Conservation (phyloP, 2,888 invertebrate species). For the Mesorhabditis belari region DNA sequence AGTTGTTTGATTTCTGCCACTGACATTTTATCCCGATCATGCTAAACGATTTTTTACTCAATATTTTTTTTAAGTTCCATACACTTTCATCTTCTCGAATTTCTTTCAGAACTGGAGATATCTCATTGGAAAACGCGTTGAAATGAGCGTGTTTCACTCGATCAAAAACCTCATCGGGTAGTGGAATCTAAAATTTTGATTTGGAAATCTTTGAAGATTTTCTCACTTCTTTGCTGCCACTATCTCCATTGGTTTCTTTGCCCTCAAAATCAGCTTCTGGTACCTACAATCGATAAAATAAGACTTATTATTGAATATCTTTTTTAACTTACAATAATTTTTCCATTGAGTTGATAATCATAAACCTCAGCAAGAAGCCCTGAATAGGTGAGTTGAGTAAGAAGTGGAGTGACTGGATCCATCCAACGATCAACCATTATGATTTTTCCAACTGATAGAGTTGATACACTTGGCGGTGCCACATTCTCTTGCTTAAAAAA, state of each 20-base stretch:
- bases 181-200: background rate
- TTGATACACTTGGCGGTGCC: no score
- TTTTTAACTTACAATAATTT: background rate
- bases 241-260: slow-evolving; percentile 12
- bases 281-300: slow-evolving; percentile 5
- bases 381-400: slow-evolving; percentile 92
- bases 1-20: slow-evolving; percentile 19
- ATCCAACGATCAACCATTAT: slow-evolving; percentile 76
- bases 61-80: background rate
- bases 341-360: slow-evolving; percentile 30
- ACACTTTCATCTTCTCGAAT: slow-evolving; percentile 29
- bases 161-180: slow-evolving; percentile 19
- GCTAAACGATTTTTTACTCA: slow-evolving; percentile 9
- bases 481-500: no score
- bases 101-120: slow-evolving; percentile 31
- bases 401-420: slow-evolving; percentile 82
- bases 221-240: background rate
- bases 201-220: background rate
- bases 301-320: no score
- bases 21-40: slow-evolving; percentile 27
- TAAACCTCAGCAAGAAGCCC: slow-evolving; percentile 73
- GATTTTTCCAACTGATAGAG: background rate
- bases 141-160: slow-evolving; percentile 33
- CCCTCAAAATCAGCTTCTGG: slow-evolving; percentile 18
- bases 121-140: slow-evolving; percentile 25